phyloP scores from a whole-genome alignment of 2,113 vertebrate genomes.

The Vidua macroura region DNA sequence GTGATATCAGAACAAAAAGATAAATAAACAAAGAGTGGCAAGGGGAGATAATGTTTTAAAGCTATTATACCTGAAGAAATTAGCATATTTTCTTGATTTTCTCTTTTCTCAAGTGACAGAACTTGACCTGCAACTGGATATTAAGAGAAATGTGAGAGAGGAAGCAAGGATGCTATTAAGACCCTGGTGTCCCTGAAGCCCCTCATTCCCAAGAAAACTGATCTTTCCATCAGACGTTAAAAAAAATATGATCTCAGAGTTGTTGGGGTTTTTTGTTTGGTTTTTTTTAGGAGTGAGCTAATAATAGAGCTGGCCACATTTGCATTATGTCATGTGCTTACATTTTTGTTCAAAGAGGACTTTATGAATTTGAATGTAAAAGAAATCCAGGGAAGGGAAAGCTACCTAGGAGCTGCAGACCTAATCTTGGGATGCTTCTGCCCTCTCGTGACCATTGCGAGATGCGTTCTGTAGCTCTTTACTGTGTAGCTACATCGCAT shows the following conservation, averaged over 20 bases:
- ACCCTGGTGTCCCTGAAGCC: neutral
- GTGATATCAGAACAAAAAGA: neutral
- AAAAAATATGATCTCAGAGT: neutral
- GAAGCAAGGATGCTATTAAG: neutral
- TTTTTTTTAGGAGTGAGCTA: neutral
- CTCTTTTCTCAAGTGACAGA: neutral
- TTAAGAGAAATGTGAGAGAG: neutral
- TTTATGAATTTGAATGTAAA: neutral
- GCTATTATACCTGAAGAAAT: neutral
- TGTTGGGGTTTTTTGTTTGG: too few relatives aligned
- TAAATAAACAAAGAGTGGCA: neutral
- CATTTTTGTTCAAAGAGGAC: neutral
- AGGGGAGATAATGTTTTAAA: neutral
- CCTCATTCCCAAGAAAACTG: neutral
- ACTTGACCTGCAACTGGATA: neutral
- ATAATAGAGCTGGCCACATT: neutral
- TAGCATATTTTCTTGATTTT: neutral
- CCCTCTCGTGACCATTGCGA: constrained; percentile 11
- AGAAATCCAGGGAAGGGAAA: neutral
- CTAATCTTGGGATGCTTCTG: constrained; percentile 16
- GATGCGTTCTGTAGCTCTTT: neutral
- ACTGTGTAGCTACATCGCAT: rapidly evolving
- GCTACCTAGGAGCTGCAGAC: neutral
- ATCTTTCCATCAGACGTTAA: neutral
- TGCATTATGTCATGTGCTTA: neutral